These are phyloP conservation scores for Dexiosoma caninum DNA, from an alignment of 2,888 invertebrate species.

Conservation along the genomic window DNA sequence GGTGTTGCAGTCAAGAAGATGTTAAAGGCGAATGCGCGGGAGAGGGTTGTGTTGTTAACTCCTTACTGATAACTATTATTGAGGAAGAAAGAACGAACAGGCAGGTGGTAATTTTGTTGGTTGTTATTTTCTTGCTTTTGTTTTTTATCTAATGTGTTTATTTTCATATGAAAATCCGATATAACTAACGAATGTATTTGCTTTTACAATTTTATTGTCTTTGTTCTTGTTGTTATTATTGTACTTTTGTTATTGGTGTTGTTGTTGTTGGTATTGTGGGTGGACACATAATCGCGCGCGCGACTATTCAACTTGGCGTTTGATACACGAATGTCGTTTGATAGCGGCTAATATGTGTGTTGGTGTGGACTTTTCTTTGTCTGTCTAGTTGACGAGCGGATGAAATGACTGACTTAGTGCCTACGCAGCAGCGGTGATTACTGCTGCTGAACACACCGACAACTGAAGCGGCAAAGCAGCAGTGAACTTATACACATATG, in stretches of 20 bases:
- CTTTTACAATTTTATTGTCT: conserved; percentile 2
- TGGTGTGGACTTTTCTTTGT: conserved; percentile 49
- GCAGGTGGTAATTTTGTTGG: conserved; percentile 53
- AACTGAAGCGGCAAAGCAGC: conserved; percentile 44
- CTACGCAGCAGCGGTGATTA: conserved; percentile 58
- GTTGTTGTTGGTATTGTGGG: conserved; percentile 60
- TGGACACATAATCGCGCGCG: conserved; percentile 63
- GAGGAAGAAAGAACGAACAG: conserved; percentile 48
- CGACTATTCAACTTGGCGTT: conserved; percentile 63
- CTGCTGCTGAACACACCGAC: conserved; percentile 29
- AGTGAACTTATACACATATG: conserved; percentile 11
- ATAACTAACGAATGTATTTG: conserved; percentile 42
- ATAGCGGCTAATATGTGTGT: conserved; percentile 61
- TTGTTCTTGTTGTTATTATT: conserved; percentile 36
- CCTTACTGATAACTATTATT: conserved; percentile 56
- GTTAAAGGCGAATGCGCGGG: conserved; percentile 60
- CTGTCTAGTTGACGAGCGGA: conserved; percentile 20
- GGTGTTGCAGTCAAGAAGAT: conserved; percentile 46
- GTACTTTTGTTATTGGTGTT: conserved; percentile 29
- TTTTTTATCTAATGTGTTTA: conserved; percentile 49
- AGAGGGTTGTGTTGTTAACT: conserved; percentile 58
- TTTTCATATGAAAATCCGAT: conserved; percentile 59
- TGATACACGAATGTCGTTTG: conserved; percentile 64
- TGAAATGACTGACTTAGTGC: conserved; percentile 39
- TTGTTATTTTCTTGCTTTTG: conserved; percentile 23